Conservation (phyloP, 2,888 invertebrate species). For the Pseudococcus viburni region DNA sequence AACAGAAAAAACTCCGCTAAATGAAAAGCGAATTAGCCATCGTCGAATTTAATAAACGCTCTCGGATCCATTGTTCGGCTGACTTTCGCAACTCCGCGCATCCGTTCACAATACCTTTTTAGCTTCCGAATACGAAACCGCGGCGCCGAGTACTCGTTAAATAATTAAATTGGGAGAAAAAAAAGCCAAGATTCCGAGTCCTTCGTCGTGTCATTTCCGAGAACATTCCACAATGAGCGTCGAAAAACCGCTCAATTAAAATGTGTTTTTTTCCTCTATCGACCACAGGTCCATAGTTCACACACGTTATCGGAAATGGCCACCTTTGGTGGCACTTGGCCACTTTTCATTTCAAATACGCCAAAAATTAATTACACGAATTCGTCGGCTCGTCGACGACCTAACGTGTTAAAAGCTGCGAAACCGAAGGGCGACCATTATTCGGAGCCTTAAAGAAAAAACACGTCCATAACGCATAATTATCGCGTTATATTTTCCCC, state of each 20-base stretch:
- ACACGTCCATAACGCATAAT: conserved; percentile 3
- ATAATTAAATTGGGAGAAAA: conserved; percentile 17
- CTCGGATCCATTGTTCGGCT: conserved; percentile 12
- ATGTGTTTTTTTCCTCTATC: background rate
- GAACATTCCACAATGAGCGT: conserved; percentile 9
- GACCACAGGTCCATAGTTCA: background rate
- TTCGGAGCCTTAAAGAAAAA: background rate
- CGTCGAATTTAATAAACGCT: conserved; percentile 53
- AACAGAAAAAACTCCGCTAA: conserved; percentile 1
- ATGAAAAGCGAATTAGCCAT: conserved; percentile 23
- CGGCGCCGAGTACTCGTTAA: background rate
- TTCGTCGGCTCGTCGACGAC: background rate
- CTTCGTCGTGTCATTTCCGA: conserved; percentile 23
- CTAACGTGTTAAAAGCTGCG: background rate
- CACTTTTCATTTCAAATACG: background rate
- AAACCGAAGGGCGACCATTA: conserved; percentile 32
- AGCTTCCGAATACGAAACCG: conserved; percentile 23
- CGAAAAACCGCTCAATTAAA: background rate
- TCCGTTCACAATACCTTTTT: conserved; percentile 21
- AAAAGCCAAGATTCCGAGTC: conserved; percentile 30
- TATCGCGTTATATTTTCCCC: conserved; percentile 28
- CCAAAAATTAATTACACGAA: conserved; percentile 2
- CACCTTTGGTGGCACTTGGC: background rate
- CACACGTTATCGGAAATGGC: background rate
- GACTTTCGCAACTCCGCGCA: conserved; percentile 41